Evolutionary conservation across 2,113 vertebrate genomes (phyloP).

Genomic region (Nothoprocta perdicaria): DNA sequence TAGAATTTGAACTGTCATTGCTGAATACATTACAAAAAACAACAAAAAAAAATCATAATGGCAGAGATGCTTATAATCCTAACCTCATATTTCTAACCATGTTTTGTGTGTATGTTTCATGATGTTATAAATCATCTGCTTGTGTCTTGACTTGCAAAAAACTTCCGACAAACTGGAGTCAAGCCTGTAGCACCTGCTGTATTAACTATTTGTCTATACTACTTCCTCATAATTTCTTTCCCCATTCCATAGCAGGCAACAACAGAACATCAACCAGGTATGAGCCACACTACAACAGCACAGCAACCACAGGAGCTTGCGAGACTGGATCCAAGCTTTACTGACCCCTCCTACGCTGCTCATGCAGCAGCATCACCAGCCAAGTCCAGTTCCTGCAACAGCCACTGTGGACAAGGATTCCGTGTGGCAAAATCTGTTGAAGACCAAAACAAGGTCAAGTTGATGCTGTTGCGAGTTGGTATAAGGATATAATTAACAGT

Average conservation of each 20-base stretch:
- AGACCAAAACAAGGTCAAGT: neutral
- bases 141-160: too few relatives aligned
- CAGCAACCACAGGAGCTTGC: neutral
- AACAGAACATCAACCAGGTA: neutral
- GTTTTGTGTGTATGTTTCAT: accelerated
- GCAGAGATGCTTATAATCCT: neutral
- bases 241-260: neutral
- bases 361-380: neutral
- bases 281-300: neutral
- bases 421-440: neutral
- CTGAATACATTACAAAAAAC: neutral
- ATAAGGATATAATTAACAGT: neutral
- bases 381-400: neutral
- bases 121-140: neutral
- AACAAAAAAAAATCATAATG: neutral
- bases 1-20: neutral
- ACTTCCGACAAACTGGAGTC: neutral
- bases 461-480: neutral
- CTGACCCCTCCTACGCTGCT: neutral
- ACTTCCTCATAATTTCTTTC: neutral
- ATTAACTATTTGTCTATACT: neutral
- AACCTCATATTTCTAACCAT: neutral
- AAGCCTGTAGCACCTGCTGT: neutral
- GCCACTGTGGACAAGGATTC: neutral
- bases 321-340: neutral